A percentile compares a stretch with the other conserved stretches of the same genome.
phyloP scores from a whole-genome alignment of 2,797 vertebrate genomes.

The Notamacropus eugenii region DNA sequence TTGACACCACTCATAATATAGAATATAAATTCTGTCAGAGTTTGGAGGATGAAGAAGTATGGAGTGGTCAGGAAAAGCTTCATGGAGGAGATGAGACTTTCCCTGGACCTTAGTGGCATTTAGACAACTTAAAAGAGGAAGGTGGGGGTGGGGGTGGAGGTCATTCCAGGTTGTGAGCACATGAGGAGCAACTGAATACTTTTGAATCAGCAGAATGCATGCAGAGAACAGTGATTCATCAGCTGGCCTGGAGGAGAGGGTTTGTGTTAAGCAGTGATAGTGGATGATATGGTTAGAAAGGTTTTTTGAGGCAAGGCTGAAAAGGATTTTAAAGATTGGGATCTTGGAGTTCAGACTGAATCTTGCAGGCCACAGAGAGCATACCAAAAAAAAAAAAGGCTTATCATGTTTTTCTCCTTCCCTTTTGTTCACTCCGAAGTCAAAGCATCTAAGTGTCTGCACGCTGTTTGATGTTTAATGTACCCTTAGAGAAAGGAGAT shows the following conservation, averaged over 20 bases:
- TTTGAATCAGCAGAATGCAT: background rate
- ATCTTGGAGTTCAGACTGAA: background rate
- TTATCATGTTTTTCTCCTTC: background rate
- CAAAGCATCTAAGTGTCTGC: background rate
- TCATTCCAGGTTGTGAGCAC: background rate
- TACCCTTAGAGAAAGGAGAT: background rate
- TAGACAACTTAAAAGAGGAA: background rate
- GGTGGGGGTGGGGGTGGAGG: background rate
- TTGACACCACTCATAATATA: background rate
- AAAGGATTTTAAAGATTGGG: background rate
- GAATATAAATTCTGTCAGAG: background rate
- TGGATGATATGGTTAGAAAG: background rate
- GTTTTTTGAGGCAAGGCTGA: background rate
- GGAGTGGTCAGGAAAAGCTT: background rate
- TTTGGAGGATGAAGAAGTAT: background rate
- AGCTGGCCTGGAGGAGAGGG: background rate
- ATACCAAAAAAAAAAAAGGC: background rate
- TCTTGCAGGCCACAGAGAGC: background rate
- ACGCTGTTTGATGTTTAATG: background rate
- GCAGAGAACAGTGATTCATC: background rate
- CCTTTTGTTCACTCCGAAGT: background rate
- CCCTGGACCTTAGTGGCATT: background rate
- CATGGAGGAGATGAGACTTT: background rate
- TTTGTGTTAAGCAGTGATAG: background rate
- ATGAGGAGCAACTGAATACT: background rate